phyloP scores from a whole-genome alignment of 2,113 vertebrate genomes.

The Australoheros scitulus region DNA sequence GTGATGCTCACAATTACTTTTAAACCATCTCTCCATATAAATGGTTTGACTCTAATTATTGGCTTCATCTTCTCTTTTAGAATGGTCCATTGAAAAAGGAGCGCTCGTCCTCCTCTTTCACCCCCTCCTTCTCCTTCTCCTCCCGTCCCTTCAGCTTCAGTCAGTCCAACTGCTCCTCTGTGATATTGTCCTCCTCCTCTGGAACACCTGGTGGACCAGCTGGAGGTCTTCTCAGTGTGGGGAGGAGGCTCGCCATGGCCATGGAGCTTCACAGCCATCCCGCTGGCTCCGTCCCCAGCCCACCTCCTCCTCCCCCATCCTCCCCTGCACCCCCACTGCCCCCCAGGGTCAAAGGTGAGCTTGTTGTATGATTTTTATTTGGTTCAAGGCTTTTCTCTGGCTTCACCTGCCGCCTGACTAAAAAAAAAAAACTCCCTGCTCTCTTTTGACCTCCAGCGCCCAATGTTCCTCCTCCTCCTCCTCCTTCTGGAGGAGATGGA shows the following conservation, averaged over 20 bases:
- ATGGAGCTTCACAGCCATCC: slow-evolving; percentile 66
- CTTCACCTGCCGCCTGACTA: background rate
- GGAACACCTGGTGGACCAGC: background rate
- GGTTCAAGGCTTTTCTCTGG: background rate
- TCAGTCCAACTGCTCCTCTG: slow-evolving; percentile 38
- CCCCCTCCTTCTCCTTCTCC: slow-evolving; percentile 66
- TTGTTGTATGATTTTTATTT: background rate
- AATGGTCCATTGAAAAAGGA: slow-evolving; percentile 69
- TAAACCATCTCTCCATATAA: background rate
- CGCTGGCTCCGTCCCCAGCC: slow-evolving; percentile 43
- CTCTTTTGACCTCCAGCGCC: slow-evolving; percentile 42
- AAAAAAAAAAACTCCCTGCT: background rate
- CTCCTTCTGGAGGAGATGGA: slow-evolving; percentile 47
- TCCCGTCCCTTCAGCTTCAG: slow-evolving; percentile 64
- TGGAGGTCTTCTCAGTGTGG: slow-evolving; percentile 67
- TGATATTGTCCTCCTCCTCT: background rate
- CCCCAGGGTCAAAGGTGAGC: slow-evolving; percentile 69
- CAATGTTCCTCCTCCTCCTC: slow-evolving; percentile 65
- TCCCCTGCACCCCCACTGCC: slow-evolving; percentile 71
- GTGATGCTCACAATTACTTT: background rate
- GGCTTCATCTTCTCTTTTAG: slow-evolving; percentile 24
- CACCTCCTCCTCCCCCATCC: slow-evolving; percentile 65
- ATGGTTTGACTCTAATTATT: background rate
- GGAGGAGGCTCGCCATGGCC: slow-evolving; percentile 70
- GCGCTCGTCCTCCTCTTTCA: slow-evolving; percentile 53